Percentiles rank a stretch among this genome's conserved stretches.
phyloP scores from a whole-genome alignment of 2,797 vertebrate genomes.

The Pyrocephalus nanus region DNA sequence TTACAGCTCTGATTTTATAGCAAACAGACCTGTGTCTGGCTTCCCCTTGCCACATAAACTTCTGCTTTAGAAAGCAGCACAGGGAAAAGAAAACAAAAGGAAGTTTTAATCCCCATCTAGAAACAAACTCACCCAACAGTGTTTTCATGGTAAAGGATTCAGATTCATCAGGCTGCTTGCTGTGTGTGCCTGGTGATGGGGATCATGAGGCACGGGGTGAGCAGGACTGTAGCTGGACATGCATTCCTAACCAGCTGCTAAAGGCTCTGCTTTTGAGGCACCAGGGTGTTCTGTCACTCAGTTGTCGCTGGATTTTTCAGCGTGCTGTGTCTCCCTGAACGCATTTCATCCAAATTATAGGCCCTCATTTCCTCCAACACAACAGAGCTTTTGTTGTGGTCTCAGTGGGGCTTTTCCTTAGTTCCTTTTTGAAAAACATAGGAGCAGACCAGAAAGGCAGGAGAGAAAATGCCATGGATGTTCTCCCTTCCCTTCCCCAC shows the following conservation, averaged over 20 bases:
- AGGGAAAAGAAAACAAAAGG: neutral
- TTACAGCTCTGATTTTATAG: neutral
- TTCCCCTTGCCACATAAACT: neutral
- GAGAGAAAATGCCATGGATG: neutral
- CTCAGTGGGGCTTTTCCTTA: constrained; percentile 60
- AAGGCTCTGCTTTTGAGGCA: constrained; percentile 13
- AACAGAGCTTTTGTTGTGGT: constrained; percentile 59
- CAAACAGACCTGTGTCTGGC: neutral
- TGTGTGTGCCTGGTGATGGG: constrained; percentile 2
- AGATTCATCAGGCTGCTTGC: neutral
- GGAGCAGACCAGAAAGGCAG: neutral
- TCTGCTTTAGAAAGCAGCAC: neutral
- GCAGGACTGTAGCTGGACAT: neutral
- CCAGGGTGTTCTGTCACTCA: constrained; percentile 23
- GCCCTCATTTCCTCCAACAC: constrained; percentile 54
- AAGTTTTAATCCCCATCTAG: neutral
- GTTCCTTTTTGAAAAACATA: constrained; percentile 21
- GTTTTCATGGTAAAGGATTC: neutral
- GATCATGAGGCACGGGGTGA: neutral
- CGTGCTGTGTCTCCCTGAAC: neutral
- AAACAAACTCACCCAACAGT: neutral
- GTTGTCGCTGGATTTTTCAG: neutral
- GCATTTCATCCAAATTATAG: constrained; percentile 35
- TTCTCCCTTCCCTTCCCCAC: constrained; percentile 3
- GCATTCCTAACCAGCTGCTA: constrained; percentile 31